A percentile compares a stretch with the other conserved stretches of the same genome.
Conservation (phyloP, 2,888 invertebrate species). For the Cecidostiba fungosa region DNA sequence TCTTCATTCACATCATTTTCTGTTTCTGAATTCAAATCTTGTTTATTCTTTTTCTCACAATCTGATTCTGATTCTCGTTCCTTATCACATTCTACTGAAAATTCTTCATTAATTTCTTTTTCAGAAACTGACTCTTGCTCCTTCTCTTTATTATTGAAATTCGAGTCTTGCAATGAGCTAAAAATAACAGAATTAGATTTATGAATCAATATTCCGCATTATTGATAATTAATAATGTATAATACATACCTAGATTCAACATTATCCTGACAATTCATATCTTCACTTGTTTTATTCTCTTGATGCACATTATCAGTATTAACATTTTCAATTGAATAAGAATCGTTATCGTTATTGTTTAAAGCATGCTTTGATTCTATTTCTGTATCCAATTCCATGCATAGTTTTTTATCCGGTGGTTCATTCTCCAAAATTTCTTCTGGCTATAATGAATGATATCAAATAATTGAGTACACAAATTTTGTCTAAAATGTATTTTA, state of each 20-base stretch:
- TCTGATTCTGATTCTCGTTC: neutral
- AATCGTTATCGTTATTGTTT: neutral
- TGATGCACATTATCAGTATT: neutral
- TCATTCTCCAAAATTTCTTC: constrained; percentile 46
- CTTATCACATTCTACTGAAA: neutral
- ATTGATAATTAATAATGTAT: neutral
- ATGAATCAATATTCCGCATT: neutral
- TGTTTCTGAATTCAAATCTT: neutral
- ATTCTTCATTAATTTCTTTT: constrained; percentile 15
- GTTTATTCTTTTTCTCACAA: constrained; percentile 19
- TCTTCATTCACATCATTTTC: constrained; percentile 6
- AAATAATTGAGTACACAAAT: constrained; percentile 8
- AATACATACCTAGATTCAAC: neutral
- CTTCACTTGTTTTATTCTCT: neutral
- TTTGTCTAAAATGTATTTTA: neutral
- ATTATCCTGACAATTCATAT: constrained; percentile 12
- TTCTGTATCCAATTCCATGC: constrained; percentile 9
- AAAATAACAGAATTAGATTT: neutral
- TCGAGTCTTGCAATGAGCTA: constrained; percentile 2
- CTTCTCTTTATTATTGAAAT: neutral
- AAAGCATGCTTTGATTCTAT: constrained; percentile 1
- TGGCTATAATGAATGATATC: constrained; percentile 43
- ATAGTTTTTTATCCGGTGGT: constrained; percentile 52
- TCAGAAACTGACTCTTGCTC: neutral
- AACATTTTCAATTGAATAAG: neutral